Conservation (phyloP, 2,888 invertebrate species). For the Drosophila neotestacea region DNA sequence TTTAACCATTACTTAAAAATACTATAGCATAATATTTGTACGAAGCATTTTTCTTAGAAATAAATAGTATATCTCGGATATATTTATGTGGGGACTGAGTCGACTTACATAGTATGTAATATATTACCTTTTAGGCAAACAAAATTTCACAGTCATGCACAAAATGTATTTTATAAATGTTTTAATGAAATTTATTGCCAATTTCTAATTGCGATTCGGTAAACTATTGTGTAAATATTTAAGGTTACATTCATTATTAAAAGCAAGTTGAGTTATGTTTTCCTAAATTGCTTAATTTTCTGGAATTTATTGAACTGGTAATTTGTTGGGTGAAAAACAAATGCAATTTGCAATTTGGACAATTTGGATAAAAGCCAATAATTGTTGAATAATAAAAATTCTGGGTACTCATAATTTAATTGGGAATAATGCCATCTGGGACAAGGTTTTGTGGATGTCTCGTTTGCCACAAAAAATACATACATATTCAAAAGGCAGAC, state of each 20-base stretch:
- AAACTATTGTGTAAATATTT: conserved; percentile 25
- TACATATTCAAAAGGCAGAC: conserved; percentile 4
- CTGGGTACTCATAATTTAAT: conserved; percentile 41
- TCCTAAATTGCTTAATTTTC: conserved; percentile 26
- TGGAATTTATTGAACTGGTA: conserved; percentile 41
- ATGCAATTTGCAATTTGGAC: conserved; percentile 24
- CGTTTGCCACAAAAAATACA: conserved; percentile 16
- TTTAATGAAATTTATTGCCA: conserved; percentile 15
- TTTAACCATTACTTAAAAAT: too few species aligned
- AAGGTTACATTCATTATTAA: conserved; percentile 17
- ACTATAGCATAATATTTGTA: too few species aligned
- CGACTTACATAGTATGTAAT: neutral
- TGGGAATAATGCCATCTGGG: conserved; percentile 57
- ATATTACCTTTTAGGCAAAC: conserved; percentile 3
- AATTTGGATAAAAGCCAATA: conserved; percentile 53
- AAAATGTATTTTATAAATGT: conserved; percentile 7
- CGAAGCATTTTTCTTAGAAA: neutral
- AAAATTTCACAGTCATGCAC: neutral
- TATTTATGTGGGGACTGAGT: neutral
- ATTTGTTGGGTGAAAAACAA: neutral
- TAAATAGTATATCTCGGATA: neutral
- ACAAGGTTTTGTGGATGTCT: conserved; percentile 44
- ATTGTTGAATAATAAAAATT: conserved; percentile 50
- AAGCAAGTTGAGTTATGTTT: conserved; percentile 41
- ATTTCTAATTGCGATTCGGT: conserved; percentile 7